Percentiles rank a stretch among this genome's conserved stretches.
phyloP scores from a whole-genome alignment of 2,113 vertebrate genomes.

The Odocoileus virginianus region DNA sequence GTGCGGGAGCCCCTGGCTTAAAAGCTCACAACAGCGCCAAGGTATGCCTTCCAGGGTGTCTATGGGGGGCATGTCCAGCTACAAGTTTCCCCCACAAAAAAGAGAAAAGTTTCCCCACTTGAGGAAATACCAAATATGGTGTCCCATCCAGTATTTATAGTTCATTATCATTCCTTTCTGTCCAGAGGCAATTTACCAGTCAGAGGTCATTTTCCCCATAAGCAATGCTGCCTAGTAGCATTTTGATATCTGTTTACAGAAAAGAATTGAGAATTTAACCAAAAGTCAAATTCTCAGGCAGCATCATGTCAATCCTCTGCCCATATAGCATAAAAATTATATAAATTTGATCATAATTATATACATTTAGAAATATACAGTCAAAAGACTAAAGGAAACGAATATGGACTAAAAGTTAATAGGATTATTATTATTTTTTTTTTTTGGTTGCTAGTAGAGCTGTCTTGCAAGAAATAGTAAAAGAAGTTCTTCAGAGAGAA shows the following conservation, averaged over 20 bases:
- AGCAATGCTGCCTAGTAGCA: neutral
- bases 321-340: neutral
- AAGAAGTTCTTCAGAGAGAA: no score
- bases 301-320: neutral
- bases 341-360: neutral
- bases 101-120: neutral
- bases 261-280: neutral
- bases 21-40: neutral
- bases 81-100: neutral
- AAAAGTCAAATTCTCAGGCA: neutral
- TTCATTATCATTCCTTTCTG: neutral
- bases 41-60: neutral
- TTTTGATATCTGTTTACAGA: neutral
- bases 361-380: neutral
- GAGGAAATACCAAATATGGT: neutral
- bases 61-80: neutral
- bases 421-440: neutral
- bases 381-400: neutral
- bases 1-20: neutral
- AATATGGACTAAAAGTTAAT: neutral
- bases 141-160: neutral
- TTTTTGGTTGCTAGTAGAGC: no score
- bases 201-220: neutral
- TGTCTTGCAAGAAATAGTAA: no score
- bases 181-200: neutral